These are phyloP conservation scores for Austrolebias charrua DNA, from an alignment of 2,797 vertebrate genomes.

Conservation along the genomic window DNA sequence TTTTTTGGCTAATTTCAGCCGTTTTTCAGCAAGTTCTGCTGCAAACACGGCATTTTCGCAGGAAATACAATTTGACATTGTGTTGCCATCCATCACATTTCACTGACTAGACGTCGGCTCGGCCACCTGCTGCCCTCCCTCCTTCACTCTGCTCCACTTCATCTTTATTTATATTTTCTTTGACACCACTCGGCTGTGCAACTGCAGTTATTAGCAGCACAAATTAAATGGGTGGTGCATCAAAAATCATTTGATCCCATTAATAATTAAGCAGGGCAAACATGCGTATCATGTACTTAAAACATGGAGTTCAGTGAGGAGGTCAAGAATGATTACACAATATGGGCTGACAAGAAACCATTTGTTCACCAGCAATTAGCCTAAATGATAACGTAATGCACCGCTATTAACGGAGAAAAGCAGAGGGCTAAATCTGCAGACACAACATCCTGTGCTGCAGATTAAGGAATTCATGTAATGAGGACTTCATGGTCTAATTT, in stretches of 20 bases:
- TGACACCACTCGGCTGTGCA: constrained; percentile 20
- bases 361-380: constrained; percentile 94
- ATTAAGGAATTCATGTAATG: constrained; percentile 20
- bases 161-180: neutral
- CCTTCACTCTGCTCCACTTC: constrained; percentile 14
- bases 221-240: constrained; percentile 68
- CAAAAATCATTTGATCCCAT: constrained; percentile 78
- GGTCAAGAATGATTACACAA: constrained; percentile 95
- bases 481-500: constrained; percentile 12
- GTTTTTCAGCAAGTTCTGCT: too few relatives aligned
- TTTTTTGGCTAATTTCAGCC: too few relatives aligned
- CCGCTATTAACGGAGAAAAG: constrained; percentile 60
- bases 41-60: too few relatives aligned
- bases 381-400: constrained; percentile 88
- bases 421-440: constrained; percentile 15
- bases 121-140: too few relatives aligned
- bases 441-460: constrained; percentile 31
- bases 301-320: constrained; percentile 89
- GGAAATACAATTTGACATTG: neutral
- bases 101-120: too few relatives aligned
- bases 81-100: neutral
- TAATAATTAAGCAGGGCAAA: constrained; percentile 86
- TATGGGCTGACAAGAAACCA: constrained; percentile 85
- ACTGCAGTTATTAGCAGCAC: constrained; percentile 55
- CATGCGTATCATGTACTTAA: constrained; percentile 91